Evolutionary conservation across 2,888 invertebrate species (phyloP).

Genomic region (Plebejus anna): DNA sequence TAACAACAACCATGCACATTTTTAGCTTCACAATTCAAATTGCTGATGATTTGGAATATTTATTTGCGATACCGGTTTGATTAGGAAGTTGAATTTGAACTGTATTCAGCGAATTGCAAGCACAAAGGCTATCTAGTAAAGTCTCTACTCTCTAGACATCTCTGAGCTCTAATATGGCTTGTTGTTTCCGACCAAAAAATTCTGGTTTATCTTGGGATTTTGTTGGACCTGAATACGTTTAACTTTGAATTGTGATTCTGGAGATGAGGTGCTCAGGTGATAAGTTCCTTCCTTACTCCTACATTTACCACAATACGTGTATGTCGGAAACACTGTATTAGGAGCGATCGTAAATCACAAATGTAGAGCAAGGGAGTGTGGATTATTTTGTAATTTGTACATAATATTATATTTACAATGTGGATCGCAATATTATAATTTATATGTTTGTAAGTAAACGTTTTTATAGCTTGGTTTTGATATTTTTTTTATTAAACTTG

Average conservation of each 20-base stretch:
- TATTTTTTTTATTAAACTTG: too few species aligned
- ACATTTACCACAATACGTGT: not conserved
- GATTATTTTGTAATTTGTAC: not conserved
- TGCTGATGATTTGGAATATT: not conserved
- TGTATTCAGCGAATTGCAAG: not conserved
- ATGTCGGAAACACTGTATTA: not conserved
- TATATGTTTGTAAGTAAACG: not conserved
- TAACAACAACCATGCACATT: not conserved
- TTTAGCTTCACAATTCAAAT: too few species aligned
- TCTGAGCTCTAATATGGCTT: not conserved
- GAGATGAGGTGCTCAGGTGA: too few species aligned
- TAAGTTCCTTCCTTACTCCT: not conserved
- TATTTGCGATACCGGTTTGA: not conserved
- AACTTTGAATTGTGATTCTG: too few species aligned
- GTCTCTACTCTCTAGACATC: not conserved
- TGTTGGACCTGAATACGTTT: not conserved
- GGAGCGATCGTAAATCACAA: constrained; percentile 2
- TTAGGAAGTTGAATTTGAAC: not conserved
- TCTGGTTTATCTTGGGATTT: not conserved
- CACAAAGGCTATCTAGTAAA: too few species aligned
- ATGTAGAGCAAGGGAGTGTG: not conserved
- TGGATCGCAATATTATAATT: too few species aligned
- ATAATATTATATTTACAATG: too few species aligned
- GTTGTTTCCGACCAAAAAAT: not conserved
- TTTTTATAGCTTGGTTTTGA: too few species aligned